Conservation (phyloP, 2,797 vertebrate species). For the Crax fasciolata region DNA sequence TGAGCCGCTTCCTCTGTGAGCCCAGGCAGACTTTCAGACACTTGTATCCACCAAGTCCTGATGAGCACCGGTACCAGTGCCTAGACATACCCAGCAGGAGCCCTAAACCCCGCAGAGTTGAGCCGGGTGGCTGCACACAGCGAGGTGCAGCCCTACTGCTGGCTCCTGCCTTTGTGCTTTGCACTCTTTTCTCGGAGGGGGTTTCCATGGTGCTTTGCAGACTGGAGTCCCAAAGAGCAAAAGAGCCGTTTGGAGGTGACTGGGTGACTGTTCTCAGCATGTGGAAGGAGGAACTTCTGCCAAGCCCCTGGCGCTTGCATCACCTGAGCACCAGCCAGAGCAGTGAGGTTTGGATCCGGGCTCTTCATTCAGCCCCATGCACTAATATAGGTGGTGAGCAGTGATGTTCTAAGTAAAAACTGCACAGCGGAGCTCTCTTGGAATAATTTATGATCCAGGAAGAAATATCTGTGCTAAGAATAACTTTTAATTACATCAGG, state of each 20-base stretch:
- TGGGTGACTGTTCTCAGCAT: neutral
- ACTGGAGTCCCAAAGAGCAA: neutral
- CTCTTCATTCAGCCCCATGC: neutral
- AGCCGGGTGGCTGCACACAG: neutral
- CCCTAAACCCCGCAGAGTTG: neutral
- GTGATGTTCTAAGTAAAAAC: neutral
- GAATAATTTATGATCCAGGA: neutral
- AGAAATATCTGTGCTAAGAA: conserved; percentile 43
- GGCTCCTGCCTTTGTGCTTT: neutral
- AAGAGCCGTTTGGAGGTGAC: neutral
- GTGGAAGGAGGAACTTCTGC: neutral
- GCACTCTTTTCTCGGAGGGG: neutral
- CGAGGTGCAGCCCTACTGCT: neutral
- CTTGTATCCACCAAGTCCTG: neutral
- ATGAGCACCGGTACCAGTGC: neutral
- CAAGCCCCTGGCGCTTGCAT: neutral
- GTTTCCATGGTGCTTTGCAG: neutral
- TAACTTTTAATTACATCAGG: conserved; percentile 56
- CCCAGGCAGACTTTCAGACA: neutral
- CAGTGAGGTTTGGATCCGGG: neutral
- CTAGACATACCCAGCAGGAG: neutral
- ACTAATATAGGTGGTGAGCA: neutral
- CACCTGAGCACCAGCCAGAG: neutral
- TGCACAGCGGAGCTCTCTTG: neutral
- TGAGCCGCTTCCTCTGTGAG: neutral